Evolutionary conservation across 2,888 invertebrate genomes (phyloP), one percentile per base, ranked within the genome.

Genomic region (Brachylomia viminalis): DNA sequence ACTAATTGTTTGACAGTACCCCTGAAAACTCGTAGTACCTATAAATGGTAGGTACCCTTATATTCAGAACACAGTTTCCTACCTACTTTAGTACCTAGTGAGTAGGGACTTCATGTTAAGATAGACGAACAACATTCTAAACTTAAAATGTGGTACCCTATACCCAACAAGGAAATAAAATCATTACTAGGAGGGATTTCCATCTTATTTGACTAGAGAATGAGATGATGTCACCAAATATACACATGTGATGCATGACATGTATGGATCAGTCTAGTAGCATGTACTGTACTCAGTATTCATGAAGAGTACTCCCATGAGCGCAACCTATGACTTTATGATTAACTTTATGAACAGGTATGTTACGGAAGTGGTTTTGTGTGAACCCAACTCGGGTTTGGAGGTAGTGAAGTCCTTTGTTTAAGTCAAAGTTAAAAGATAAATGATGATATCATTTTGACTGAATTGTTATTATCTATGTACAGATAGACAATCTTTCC

Each of bases 171-270:
- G 80, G 74, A 84, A 84, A 73, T 69, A 69, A 81, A 61, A 11
- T 1, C 42, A 54, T 58, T 61, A 56, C 20, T 59, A 17, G 5
- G 27, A 68, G 75, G 84, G 65, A 67, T 66, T 72, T 69, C 69
- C 69, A 42, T 62, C 2, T 52, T 66, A 52, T 59, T 69, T 45
- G 56, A 45, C 64, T 49, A 42, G 67, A 20, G 27, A 58, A 68
- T 54, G 20, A 52, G 33, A 69, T 82, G 82, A 84, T 52, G n/a
- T 82, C 85, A 82, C 52, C 33, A 66, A 61, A 69, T 15, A n/a
- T 33, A 33, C 30, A 68, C 58, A 59, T 42, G 65, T 59, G 59
- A 65, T 52, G 38, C 47, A 47, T 42, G 38, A 38, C 71, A 62
- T 82, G 45, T 49, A 20, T 47, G 23, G 47, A 75, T 56, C 59